phyloP scores from a whole-genome alignment of 2,113 vertebrate genomes.

The Aptenodytes forsteri region DNA sequence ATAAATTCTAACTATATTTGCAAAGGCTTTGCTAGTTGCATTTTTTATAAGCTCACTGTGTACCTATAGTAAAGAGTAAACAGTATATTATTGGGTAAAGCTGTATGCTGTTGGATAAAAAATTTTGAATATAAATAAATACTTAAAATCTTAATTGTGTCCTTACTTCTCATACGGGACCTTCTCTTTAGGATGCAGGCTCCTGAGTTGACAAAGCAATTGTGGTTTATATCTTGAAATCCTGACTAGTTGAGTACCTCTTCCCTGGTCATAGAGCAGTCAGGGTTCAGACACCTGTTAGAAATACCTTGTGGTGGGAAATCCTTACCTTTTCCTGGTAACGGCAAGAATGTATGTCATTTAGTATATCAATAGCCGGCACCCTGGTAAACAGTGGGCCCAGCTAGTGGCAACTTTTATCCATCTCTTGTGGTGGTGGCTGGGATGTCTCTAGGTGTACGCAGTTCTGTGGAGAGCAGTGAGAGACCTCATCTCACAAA shows the following conservation, averaged over 20 bases:
- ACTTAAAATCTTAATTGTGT: background rate
- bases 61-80: background rate
- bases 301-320: background rate
- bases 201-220: background rate
- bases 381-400: background rate
- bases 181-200: background rate
- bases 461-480: background rate
- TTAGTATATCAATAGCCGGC: background rate
- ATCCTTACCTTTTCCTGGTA: background rate
- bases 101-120: background rate
- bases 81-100: background rate
- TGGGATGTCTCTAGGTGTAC: background rate
- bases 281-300: background rate
- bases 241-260: background rate
- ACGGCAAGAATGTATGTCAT: background rate
- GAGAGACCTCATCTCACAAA: background rate
- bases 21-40: background rate
- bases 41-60: background rate
- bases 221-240: background rate
- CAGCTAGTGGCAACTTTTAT: background rate
- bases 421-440: background rate
- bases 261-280: background rate
- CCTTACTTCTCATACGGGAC: background rate
- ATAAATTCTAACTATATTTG: conserved; percentile 23
- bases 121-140: background rate